A percentile compares a stretch with the other conserved stretches of the same genome.
These are phyloP conservation scores for Sitta carolinensis DNA, from an alignment of 2,797 vertebrate genomes.

Conservation along the genomic window DNA sequence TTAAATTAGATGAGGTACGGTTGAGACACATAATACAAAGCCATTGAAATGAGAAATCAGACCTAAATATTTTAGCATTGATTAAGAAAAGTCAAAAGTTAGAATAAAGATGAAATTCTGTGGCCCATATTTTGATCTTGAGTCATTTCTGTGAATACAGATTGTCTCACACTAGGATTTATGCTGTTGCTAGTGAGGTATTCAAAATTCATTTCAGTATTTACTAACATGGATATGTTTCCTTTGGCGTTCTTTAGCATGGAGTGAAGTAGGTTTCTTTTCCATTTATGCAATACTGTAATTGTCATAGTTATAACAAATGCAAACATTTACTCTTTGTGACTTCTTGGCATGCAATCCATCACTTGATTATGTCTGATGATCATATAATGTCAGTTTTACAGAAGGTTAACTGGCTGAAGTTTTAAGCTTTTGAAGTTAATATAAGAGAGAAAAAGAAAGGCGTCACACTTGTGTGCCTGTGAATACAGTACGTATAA, in stretches of 20 bases:
- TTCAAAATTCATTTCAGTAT: background rate
- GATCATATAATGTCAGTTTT: conserved; percentile 73
- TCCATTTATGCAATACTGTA: conserved; percentile 33
- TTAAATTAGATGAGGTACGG: conserved; percentile 77
- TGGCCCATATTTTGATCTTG: background rate
- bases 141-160: background rate
- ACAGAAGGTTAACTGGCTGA: conserved; percentile 72
- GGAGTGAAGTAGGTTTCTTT: background rate
- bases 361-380: conserved; percentile 74
- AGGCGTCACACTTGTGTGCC: conserved; percentile 46
- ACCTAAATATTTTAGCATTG: conserved; percentile 78
- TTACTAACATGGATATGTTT: conserved; percentile 15
- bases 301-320: conserved; percentile 51
- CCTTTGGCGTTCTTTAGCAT: background rate
- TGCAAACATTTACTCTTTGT: conserved; percentile 65
- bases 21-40: conserved; percentile 71
- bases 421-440: conserved; percentile 73
- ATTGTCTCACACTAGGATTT: background rate
- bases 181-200: background rate
- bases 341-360: conserved; percentile 65
- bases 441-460: conserved; percentile 48
- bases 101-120: conserved; percentile 44
- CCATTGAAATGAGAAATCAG: conserved; percentile 73
- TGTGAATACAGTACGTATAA: conserved; percentile 34
- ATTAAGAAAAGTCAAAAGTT: conserved; percentile 70